Conservation (phyloP, 2,888 invertebrate genomes). For the Cotesia congregata region DNA sequence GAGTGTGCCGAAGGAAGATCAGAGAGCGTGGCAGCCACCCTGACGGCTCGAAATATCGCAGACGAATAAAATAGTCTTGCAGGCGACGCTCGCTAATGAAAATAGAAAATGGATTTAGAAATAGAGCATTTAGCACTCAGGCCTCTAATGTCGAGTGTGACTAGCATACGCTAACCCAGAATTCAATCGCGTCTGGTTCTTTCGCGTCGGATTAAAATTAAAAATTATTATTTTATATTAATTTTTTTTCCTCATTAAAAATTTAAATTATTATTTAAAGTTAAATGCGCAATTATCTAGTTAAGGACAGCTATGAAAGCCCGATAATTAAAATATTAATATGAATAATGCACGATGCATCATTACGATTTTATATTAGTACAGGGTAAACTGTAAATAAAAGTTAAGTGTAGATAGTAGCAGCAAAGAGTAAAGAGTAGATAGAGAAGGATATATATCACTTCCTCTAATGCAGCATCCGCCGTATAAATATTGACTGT, state of each 20-base stretch:
- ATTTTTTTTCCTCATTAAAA: background rate
- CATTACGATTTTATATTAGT: conserved; percentile 54
- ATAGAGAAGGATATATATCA: conserved; percentile 54
- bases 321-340: background rate
- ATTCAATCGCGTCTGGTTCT: conserved; percentile 56
- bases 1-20: conserved; percentile 36
- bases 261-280: background rate
- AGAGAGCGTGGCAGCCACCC: conserved; percentile 31
- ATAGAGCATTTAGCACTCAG: conserved; percentile 52
- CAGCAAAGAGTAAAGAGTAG: conserved; percentile 30
- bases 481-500: conserved; percentile 60
- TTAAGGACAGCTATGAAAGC: background rate
- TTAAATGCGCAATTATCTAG: background rate
- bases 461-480: conserved; percentile 65
- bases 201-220: conserved; percentile 11
- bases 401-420: conserved; percentile 40
- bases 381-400: conserved; percentile 57
- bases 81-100: conserved; percentile 57
- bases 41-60: conserved; percentile 65
- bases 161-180: conserved; percentile 55
- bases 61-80: conserved; percentile 66
- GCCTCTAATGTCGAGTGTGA: conserved; percentile 41
- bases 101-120: conserved; percentile 61
- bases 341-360: conserved; percentile 59
- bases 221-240: background rate